Percentiles rank a stretch among this genome's conserved stretches.
Evolutionary conservation across 2,888 invertebrate species (phyloP).

Genomic region (Desoria tigrina): DNA sequence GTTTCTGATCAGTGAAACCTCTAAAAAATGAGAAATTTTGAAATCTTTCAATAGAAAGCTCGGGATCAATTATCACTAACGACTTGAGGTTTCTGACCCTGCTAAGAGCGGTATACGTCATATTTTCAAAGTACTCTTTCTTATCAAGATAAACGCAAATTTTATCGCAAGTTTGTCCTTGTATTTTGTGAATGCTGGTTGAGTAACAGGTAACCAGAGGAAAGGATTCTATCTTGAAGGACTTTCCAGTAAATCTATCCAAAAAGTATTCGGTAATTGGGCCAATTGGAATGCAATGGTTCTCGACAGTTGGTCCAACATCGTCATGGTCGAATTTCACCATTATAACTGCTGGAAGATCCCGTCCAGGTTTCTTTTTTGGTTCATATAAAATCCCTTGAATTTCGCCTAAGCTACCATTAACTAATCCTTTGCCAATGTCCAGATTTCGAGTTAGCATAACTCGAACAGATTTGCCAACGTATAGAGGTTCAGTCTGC

Average conservation of each 20-base stretch:
- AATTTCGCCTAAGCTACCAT: background rate
- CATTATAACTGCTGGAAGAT: slow-evolving; percentile 6
- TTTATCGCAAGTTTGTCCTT: background rate
- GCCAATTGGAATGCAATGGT: slow-evolving; percentile 8
- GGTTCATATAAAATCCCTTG: background rate
- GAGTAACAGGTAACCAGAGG: background rate
- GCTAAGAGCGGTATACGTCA: background rate
- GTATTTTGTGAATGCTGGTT: background rate
- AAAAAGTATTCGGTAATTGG: background rate
- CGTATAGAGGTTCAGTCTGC: background rate
- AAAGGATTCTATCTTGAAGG: slow-evolving; percentile 3
- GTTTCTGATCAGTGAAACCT: background rate
- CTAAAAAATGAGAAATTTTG: background rate
- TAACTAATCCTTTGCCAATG: background rate
- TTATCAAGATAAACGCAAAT: slow-evolving; percentile 3
- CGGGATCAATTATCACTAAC: background rate
- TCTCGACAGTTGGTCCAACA: background rate
- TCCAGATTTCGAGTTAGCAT: slow-evolving; percentile 11
- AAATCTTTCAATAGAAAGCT: background rate
- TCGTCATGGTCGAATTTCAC: background rate
- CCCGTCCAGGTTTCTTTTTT: background rate
- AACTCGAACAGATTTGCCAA: slow-evolving; percentile 1
- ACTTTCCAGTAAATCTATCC: background rate
- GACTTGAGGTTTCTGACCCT: background rate
- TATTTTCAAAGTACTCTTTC: slow-evolving; percentile 3